These are phyloP conservation scores for Tadarida brasiliensis DNA, from an alignment of 2,797 vertebrate genomes.

Conservation along the genomic window DNA sequence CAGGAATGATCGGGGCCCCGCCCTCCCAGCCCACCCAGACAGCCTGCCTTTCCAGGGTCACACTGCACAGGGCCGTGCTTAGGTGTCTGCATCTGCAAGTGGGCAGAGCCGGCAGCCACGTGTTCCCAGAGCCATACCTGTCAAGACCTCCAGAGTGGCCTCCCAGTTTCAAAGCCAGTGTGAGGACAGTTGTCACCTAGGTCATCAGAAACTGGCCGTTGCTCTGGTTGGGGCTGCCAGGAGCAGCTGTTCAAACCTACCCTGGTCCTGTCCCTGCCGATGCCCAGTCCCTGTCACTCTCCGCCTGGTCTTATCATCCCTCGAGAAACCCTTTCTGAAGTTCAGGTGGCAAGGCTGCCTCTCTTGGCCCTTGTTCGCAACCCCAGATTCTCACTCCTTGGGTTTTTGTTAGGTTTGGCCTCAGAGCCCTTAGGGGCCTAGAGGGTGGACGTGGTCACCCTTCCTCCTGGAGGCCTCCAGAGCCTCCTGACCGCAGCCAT, in stretches of 20 bases:
- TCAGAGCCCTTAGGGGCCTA: background rate
- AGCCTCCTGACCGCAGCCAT: background rate
- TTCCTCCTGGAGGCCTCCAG: background rate
- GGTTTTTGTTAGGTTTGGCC: background rate
- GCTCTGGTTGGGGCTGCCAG: background rate
- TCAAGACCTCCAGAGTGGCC: background rate
- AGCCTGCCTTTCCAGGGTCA: background rate
- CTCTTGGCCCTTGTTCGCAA: background rate
- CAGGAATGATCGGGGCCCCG: background rate
- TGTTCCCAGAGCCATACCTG: background rate
- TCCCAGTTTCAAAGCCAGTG: fast-evolving
- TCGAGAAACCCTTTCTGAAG: background rate
- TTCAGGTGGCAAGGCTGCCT: background rate
- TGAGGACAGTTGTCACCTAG: background rate
- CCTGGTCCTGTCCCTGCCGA: fast-evolving
- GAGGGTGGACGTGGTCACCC: too few species aligned
- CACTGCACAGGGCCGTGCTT: fast-evolving
- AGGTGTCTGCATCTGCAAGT: fast-evolving
- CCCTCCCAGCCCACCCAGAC: background rate
- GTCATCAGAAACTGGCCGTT: background rate
- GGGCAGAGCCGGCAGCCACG: background rate
- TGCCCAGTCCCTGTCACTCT: background rate
- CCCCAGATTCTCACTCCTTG: background rate
- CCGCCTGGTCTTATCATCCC: background rate
- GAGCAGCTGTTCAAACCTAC: conserved; percentile 36